Conservation (phyloP, 2,113 vertebrate species). For the Lathamus discolor region DNA sequence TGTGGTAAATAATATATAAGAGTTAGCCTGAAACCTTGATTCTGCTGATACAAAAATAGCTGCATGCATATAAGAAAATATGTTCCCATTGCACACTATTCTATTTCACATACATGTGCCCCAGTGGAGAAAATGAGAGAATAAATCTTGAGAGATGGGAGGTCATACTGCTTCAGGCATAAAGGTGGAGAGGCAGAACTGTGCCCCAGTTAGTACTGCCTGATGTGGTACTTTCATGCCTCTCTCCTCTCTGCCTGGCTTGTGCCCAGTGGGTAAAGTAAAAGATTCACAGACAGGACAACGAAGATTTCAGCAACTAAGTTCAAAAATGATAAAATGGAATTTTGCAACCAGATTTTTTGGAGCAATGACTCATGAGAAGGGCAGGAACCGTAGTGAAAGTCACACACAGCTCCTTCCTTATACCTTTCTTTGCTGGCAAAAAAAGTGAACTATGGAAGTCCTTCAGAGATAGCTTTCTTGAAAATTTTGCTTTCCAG, state of each 20-base stretch:
- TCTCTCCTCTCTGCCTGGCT: not conserved
- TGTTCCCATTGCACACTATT: not conserved
- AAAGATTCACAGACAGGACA: not conserved
- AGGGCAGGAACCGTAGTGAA: not conserved
- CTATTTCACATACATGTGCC: not conserved
- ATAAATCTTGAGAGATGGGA: not conserved
- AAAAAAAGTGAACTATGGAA: not conserved
- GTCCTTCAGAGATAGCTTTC: not conserved
- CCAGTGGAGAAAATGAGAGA: not conserved
- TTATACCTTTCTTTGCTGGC: not conserved
- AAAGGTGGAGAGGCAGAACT: not conserved
- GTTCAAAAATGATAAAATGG: not conserved
- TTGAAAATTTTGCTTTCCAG: not conserved
- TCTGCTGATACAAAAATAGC: not conserved
- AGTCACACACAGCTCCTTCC: not conserved
- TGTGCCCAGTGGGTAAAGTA: not conserved
- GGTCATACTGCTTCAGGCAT: not conserved
- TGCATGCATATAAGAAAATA: not conserved
- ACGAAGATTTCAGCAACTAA: not conserved
- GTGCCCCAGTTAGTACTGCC: not conserved
- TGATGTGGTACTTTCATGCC: not conserved
- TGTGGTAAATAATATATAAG: not conserved
- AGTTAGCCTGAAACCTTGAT: not conserved
- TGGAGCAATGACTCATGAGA: not conserved
- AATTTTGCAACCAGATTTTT: not conserved